phyloP scores from a whole-genome alignment of 2,888 invertebrate species.

The Drosophila greeni region DNA sequence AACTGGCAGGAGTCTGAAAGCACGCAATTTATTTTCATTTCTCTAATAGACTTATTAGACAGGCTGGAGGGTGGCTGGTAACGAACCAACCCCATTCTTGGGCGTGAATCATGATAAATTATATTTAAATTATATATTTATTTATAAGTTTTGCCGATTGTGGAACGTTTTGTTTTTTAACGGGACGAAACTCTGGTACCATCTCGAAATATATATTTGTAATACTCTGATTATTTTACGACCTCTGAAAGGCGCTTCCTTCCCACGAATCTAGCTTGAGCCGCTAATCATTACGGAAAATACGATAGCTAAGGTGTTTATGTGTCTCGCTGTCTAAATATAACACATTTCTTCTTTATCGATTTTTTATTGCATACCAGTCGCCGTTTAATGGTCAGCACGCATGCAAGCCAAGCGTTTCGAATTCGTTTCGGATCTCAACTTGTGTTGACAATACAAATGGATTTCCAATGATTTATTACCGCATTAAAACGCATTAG shows the following conservation, averaged over 20 bases:
- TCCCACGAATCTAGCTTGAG: background rate
- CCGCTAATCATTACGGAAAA: slow-evolving; percentile 23
- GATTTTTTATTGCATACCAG: slow-evolving; percentile 57
- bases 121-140: slow-evolving; percentile 75
- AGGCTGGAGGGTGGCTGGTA: slow-evolving; percentile 2
- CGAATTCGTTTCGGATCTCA: slow-evolving; percentile 49
- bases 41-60: slow-evolving; percentile 75
- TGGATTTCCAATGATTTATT: slow-evolving; percentile 77
- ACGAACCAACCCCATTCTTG: background rate
- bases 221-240: background rate
- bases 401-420: slow-evolving; percentile 41
- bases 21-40: slow-evolving; percentile 75
- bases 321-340: slow-evolving; percentile 48
- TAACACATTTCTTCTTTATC: slow-evolving; percentile 46
- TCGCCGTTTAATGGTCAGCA: slow-evolving; percentile 60
- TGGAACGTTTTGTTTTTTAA: slow-evolving; percentile 11
- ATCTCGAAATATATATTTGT: background rate
- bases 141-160: slow-evolving; percentile 65
- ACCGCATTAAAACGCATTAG: slow-evolving; percentile 76
- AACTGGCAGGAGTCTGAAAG: slow-evolving; percentile 71
- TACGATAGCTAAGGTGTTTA: slow-evolving; percentile 59
- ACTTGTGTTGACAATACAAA: slow-evolving; percentile 76
- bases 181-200: background rate
- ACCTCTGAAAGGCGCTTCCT: background rate
- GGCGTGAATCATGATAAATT: slow-evolving; percentile 63